Conservation (phyloP, 1,140 invertebrate genomes). For the Matsumurasca onukii region DNA sequence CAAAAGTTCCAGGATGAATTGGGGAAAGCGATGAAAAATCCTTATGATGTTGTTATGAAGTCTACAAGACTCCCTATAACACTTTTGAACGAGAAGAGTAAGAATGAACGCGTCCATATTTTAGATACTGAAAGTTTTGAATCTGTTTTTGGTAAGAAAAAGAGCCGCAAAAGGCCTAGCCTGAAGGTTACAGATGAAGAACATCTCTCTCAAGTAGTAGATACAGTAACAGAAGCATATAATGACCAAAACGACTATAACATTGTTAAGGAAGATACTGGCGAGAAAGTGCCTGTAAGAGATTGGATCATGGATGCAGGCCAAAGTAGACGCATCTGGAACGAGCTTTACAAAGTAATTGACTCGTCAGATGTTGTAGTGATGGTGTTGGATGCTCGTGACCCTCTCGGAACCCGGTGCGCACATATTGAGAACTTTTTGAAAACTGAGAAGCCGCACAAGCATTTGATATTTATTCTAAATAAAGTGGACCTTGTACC, state of each 20-base stretch:
- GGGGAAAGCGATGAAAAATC: conserved; percentile 91
- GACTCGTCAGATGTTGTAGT: conserved; percentile 96
- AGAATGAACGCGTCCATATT: conserved; percentile 89
- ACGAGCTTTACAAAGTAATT: conserved; percentile 98
- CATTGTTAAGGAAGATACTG: conserved; percentile 75
- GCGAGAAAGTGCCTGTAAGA: conserved; percentile 69
- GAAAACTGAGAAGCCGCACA: conserved; percentile 84
- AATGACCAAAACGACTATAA: conserved; percentile 75
- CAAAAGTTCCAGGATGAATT: conserved; percentile 98
- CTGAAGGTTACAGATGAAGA: conserved; percentile 71
- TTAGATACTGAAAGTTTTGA: conserved; percentile 95
- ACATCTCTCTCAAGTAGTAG: conserved; percentile 67
- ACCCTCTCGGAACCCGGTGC: conserved; percentile 94
- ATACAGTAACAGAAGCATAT: conserved; percentile 74
- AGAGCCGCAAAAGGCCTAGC: conserved; percentile 88
- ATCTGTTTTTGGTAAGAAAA: conserved; percentile 93
- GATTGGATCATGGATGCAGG: conserved; percentile 91
- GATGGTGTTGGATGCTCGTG: conserved; percentile 84
- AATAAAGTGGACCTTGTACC: conserved; percentile 97
- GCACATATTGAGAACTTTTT: conserved; percentile 84
- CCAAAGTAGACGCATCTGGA: conserved; percentile 98
- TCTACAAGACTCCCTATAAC: conserved; percentile 94
- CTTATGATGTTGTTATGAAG: conserved; percentile 97
- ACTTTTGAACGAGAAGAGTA: conserved; percentile 90
- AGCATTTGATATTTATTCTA: conserved; percentile 92